Evolutionary conservation across 1,140 invertebrate genomes (phyloP), one percentile per base, ranked within the genome.

Genomic region (Semibalanus balanoides): DNA sequence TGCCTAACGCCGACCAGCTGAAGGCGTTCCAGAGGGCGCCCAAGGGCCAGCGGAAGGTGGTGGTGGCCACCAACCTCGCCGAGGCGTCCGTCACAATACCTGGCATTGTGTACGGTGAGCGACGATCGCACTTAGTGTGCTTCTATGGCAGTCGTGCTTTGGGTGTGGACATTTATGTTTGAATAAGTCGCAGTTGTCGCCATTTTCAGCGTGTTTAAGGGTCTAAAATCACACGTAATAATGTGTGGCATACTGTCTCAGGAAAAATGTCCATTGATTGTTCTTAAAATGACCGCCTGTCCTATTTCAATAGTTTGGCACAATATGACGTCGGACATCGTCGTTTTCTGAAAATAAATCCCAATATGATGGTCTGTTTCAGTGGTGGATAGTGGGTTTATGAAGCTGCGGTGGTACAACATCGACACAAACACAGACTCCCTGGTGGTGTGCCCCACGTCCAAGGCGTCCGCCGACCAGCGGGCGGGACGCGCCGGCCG

Each of bases 301-400:
- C n/a, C n/a, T n/a, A n/a, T n/a, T n/a, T n/a, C n/a, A n/a, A n/a
- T n/a, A n/a, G n/a, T n/a, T n/a, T n/a, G n/a, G n/a, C n/a, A n/a
- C n/a, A n/a, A n/a, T n/a, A n/a, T n/a, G n/a, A n/a, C n/a, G n/a
- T n/a, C n/a, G n/a, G n/a, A n/a, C n/a, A n/a, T n/a, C n/a, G n/a
- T n/a, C n/a, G n/a, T n/a, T n/a, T n/a, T n/a, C n/a, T n/a, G n/a
- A n/a, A n/a, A n/a, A n/a, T n/a, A n/a, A n/a, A n/a, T n/a, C n/a
- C n/a, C n/a, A n/a, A n/a, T n/a, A n/a, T n/a, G n/a, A n/a, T 79
- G 80, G 79, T 78, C 79, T 79, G 78, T 88, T 87, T 43, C 81
- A 94, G 96, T 98, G 73, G 89, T 99, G 75, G 97, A 99, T 83
- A 91, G 93, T 85, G 97, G 97, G 0, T 99, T 96, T 86, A 93